phyloP scores from a whole-genome alignment of 2,113 vertebrate genomes.

The Microcebus lehilahytsara region DNA sequence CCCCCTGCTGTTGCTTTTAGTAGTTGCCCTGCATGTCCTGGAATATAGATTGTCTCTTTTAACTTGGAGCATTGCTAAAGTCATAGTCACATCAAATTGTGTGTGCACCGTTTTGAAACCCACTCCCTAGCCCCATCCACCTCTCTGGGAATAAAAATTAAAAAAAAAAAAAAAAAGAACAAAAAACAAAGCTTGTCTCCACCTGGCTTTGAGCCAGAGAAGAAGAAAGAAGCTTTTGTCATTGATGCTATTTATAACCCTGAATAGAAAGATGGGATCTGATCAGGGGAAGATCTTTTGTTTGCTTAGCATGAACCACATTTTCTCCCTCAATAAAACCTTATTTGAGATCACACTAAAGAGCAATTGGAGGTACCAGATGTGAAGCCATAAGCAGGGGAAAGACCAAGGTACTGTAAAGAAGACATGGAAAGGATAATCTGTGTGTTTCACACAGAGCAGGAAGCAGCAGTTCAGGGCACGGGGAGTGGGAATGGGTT shows the following conservation, averaged over 20 bases:
- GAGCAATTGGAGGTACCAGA: not conserved
- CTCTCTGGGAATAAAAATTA: not conserved
- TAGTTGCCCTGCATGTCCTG: not conserved
- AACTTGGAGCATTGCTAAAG: not conserved
- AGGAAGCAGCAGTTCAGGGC: not conserved
- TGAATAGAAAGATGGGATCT: not conserved
- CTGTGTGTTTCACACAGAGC: not conserved
- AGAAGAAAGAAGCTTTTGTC: not conserved
- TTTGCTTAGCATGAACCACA: not conserved
- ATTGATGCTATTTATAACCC: not conserved
- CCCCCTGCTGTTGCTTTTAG: not conserved
- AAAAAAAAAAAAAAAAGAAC: not conserved
- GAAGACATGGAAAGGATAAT: not conserved
- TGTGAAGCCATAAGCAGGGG: not conserved
- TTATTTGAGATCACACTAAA: not conserved
- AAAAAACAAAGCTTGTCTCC: not conserved
- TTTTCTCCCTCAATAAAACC: not conserved
- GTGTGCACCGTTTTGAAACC: not conserved
- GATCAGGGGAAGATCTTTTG: not conserved
- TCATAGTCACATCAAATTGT: not conserved
- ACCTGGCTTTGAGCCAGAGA: not conserved
- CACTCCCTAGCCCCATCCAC: not conserved
- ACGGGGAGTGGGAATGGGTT: fast-evolving
- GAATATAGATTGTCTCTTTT: not conserved
- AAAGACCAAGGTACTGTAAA: not conserved